Base-by-base conservation (phyloP, 2,888 invertebrate genomes). In the Chesias legatella region DNA sequence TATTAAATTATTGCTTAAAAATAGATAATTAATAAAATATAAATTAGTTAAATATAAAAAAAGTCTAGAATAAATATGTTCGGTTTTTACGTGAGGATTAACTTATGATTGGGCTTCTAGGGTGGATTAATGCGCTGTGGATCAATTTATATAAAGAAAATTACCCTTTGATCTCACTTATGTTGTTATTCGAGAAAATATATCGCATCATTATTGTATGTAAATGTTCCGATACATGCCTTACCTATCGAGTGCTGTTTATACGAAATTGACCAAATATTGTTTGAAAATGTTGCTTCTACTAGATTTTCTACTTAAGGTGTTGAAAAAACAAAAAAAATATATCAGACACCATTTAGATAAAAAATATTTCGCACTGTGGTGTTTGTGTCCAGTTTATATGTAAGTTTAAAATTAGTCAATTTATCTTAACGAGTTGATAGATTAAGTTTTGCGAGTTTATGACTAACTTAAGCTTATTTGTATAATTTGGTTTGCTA, bases 401-500 rank as follows among this genome's bases (percentile, higher is more conserved):
- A 65, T 65, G 62, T 74, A 79, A 80, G 78, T 79, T 70, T 73
- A 73, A 73, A 70, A 62, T 75, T 81, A 84, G 82, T 82, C 79
- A 77, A 78, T 78, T 79, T 79, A 78, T 53, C 60, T 54, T 67
- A 66, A 71, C 65, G 60, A 65, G 75, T 71, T 67, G 72, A 71
- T 79, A 79, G 71, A 52, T 68, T 76, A 81, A 78, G 27, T 46
- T 46, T 42, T 37, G n/a, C n/a, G 63, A 67, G 60, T 68, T 73
- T 62, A 68, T 66, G 58, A 67, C 67, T 75, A 75, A 75, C 67
- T 63, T 64, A 73, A 74, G 73, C 67, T 67, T 73, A 69, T 75
- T 69, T 76, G 71, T 76, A 75, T 77, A 80, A 79, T 68, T 79
- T 64, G 74, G 72, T 81, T n/a, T 80, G 73, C 79, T 79, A 71